Percentiles rank a stretch among this genome's conserved stretches.
These are phyloP conservation scores for Anarhynchus alexandrinus DNA, from an alignment of 2,113 vertebrate species.

Conservation along the genomic window DNA sequence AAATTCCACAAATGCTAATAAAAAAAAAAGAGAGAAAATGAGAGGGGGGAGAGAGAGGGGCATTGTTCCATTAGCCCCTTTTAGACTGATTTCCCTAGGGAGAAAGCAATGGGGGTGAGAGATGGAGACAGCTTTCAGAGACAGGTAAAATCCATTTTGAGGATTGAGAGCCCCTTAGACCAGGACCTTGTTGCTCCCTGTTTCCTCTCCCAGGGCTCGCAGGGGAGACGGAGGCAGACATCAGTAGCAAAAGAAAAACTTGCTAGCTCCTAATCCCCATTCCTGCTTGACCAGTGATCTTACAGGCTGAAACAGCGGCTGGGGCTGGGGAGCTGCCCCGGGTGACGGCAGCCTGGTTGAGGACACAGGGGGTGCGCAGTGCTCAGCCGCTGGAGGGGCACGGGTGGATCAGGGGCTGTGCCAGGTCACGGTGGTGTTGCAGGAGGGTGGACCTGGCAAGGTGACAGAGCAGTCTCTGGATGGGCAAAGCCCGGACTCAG, in stretches of 20 bases:
- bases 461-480: background rate
- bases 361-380: background rate
- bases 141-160: constrained; percentile 71
- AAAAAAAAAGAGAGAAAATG: constrained; percentile 73
- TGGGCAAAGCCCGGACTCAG: background rate
- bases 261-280: background rate
- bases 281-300: background rate
- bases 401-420: background rate
- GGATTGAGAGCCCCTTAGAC: constrained; percentile 58
- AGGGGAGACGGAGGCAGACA: background rate
- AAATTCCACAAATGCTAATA: constrained; percentile 98
- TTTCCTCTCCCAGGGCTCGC: background rate
- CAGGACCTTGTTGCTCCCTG: constrained; percentile 47
- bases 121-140: constrained; percentile 63
- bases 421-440: background rate
- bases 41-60: constrained; percentile 77
- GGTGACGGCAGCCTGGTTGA: background rate
- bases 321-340: background rate
- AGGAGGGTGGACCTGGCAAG: background rate
- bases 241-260: background rate
- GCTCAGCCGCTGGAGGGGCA: background rate
- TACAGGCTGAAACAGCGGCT: background rate
- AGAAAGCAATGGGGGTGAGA: constrained; percentile 48
- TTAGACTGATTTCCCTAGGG: constrained; percentile 89
- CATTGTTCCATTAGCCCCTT: constrained; percentile 94